phyloP scores from a whole-genome alignment of 1,140 invertebrate genomes.

The Babylonia areolata region DNA sequence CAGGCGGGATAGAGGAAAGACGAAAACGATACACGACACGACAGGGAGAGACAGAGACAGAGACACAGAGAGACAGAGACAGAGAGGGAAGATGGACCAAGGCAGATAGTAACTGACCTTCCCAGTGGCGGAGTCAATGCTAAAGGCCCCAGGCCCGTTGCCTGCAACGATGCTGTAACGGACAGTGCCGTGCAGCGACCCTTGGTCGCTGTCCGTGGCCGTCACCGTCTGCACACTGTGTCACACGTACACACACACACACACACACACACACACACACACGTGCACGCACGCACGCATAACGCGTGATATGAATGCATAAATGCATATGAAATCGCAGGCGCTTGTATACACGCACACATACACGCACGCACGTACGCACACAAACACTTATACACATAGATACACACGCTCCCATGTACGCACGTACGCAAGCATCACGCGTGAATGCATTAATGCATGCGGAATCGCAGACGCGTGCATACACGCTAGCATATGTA shows the following conservation, averaged over 20 bases:
- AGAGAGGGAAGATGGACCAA: background rate
- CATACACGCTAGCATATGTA: background rate
- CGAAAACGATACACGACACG: background rate
- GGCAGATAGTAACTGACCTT: slow-evolving; percentile 36
- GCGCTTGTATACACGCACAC: background rate
- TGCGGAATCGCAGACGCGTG: background rate
- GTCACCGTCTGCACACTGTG: slow-evolving; percentile 45
- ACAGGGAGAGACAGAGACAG: background rate
- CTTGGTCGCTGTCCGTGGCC: slow-evolving; percentile 54
- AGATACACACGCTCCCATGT: background rate
- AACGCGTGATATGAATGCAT: no score
- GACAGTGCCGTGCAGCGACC: slow-evolving; percentile 47
- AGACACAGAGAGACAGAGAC: background rate
- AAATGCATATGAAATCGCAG: slow-evolving; percentile 1
- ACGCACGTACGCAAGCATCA: background rate
- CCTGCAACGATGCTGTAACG: slow-evolving; percentile 52
- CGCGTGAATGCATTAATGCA: no score
- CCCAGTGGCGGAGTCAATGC: slow-evolving; percentile 48
- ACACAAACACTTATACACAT: background rate
- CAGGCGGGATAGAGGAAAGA: no score
- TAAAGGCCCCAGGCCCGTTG: slow-evolving; percentile 47
- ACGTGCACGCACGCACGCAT: background rate
- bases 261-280: slow-evolving; percentile 8
- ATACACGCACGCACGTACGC: background rate
- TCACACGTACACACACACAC: background rate